phyloP scores from a whole-genome alignment of 2,797 vertebrate genomes.

The Mus caroli region DNA sequence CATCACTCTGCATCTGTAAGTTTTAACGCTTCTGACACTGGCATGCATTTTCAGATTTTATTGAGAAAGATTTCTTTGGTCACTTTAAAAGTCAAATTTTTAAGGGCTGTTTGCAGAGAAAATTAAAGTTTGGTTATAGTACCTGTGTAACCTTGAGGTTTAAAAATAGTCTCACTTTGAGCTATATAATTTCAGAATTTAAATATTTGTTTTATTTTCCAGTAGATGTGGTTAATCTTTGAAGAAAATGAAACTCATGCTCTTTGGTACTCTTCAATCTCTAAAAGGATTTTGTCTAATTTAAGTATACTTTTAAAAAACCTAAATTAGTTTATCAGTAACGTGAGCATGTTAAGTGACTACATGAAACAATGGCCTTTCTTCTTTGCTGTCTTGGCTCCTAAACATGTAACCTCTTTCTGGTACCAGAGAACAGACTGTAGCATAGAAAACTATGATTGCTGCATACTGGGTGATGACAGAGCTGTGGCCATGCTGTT shows the following conservation, averaged over 20 bases:
- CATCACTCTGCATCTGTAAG: constrained; percentile 98
- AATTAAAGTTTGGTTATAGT: constrained; percentile 44
- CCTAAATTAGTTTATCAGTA: constrained; percentile 40
- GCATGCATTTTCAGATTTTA: constrained; percentile 6
- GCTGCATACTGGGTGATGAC: neutral
- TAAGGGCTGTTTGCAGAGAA: constrained; percentile 53
- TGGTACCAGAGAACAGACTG: constrained; percentile 26
- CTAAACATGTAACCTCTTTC: neutral
- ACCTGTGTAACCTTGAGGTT: neutral
- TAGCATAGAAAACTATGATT: neutral
- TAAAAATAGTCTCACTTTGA: constrained; percentile 53
- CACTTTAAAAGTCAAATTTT: neutral
- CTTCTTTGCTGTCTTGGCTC: constrained; percentile 21
- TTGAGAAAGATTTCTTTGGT: constrained; percentile 51
- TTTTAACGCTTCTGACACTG: constrained; percentile 59
- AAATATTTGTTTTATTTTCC: constrained; percentile 35
- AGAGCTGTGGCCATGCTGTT: neutral
- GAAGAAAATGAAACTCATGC: constrained; percentile 4
- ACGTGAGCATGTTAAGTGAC: constrained; percentile 21
- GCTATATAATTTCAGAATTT: constrained; percentile 52
- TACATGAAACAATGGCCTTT: constrained; percentile 5
- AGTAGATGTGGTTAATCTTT: neutral
- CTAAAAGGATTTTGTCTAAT: constrained; percentile 57
- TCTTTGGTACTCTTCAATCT: constrained; percentile 22
- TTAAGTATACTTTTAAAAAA: constrained; percentile 26